These are phyloP conservation scores for Eupithecia vulgata DNA, from an alignment of 2,888 invertebrate genomes.

Conservation along the genomic window DNA sequence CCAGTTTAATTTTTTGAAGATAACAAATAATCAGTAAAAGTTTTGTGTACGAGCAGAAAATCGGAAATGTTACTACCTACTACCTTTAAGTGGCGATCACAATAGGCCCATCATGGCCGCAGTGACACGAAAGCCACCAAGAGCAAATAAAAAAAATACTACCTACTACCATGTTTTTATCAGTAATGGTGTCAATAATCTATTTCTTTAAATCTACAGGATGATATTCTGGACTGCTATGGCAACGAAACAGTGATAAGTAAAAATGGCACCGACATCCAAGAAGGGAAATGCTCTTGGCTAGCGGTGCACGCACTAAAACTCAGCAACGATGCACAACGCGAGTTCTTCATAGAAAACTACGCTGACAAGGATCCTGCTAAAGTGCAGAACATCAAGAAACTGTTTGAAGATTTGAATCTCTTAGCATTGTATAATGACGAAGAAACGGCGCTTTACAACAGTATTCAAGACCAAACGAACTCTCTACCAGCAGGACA, in stretches of 20 bases:
- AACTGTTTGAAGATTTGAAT: constrained; percentile 84
- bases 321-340: constrained; percentile 89
- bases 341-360: constrained; percentile 86
- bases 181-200: not conserved
- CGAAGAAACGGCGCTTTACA: constrained; percentile 89
- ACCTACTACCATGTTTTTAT: not conserved
- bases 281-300: constrained; percentile 97
- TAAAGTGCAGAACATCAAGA: constrained; percentile 79
- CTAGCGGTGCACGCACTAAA: constrained; percentile 86
- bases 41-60: too few relatives aligned
- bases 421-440: constrained; percentile 87
- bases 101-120: too few relatives aligned
- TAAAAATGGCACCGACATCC: constrained; percentile 63
- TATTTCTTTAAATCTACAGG: constrained; percentile 75
- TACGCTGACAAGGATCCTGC: constrained; percentile 88
- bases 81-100: too few relatives aligned
- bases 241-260: constrained; percentile 84
- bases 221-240: constrained; percentile 94
- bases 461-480: constrained; percentile 86
- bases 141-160: too few relatives aligned
- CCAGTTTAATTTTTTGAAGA: too few relatives aligned
- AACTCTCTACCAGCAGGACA: constrained; percentile 87
- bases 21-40: too few relatives aligned
- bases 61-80: too few relatives aligned
- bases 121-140: too few relatives aligned